Evolutionary conservation across 1,140 invertebrate genomes (phyloP).

Genomic region (Bombus superbus): DNA sequence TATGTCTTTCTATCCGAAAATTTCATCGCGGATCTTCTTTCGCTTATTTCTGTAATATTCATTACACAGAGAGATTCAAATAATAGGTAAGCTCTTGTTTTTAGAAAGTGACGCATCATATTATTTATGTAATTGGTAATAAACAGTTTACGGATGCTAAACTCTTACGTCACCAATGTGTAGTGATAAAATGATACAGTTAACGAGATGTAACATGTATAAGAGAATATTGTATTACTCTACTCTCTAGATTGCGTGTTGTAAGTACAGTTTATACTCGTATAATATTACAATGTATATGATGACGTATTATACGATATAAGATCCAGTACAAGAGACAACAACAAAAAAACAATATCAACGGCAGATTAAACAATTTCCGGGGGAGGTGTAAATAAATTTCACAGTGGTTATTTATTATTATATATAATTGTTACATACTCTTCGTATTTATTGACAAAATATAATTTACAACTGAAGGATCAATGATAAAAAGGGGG

Average conservation of each 20-base stretch:
- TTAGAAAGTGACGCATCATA: background rate
- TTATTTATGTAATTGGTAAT: background rate
- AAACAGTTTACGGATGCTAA: background rate
- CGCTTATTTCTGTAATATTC: background rate
- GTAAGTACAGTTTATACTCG: background rate
- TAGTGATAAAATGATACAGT: background rate
- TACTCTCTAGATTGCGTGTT: background rate
- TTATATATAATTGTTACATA: constrained; percentile 18
- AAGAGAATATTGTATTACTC: background rate
- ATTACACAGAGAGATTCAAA: background rate
- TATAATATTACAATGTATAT: background rate
- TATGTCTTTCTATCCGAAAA: background rate
- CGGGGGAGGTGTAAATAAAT: background rate
- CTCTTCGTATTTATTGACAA: background rate
- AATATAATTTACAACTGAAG: background rate
- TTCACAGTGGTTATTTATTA: background rate
- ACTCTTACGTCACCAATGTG: background rate
- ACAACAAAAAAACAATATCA: background rate
- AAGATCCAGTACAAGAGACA: background rate
- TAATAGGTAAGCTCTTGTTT: background rate
- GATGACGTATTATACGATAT: background rate
- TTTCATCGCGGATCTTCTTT: background rate
- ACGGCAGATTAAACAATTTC: background rate
- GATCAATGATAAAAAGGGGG: too few relatives aligned
- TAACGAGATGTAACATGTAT: background rate